Base-by-base conservation (phyloP, 2,888 invertebrate species). In the Acronicta aceris region DNA sequence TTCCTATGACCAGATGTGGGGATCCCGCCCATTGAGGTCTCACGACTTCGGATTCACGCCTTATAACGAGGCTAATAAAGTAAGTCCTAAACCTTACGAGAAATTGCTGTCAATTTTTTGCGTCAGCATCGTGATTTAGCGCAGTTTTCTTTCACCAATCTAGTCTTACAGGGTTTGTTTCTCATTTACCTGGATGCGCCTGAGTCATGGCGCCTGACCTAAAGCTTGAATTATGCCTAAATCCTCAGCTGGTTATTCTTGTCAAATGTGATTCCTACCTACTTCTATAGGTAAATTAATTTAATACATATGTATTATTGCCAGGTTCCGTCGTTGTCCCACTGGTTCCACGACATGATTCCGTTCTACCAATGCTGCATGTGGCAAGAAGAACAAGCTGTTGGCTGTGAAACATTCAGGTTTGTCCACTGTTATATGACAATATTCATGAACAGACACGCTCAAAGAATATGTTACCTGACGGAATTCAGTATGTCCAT, bases 1-100 rank as follows among this genome's bases (percentile, higher is more conserved):
- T 89, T 98, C 99, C 0, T 98, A 98, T 76, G 99, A 99, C 89
- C 98, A 99, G 82, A 98, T 98, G 95, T 98, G 98, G 97, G 99
- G 99, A 3, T 99, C 99, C 0, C 95, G 97, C 51, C 98, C 98
- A 0, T 96, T 96, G 51, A 95, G 98, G 53, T 97, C 97, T 1
- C 98, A 99, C 85, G 98, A 99, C 86, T 96, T 98, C 54, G 99
- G 99, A 27, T 97, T 97, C 77, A 96, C 98, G 70, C 99, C 99
- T 3, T 99, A 98, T 96, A 97, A 98, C 84, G 98, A 99, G 87
- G 98, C 98, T 43, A 98, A 98, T 86, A 98, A 99, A 95, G 97
- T 98, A 65, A 33, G 30, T 5, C 8, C 8, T 5, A n/a, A 40
- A n/a, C 0, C 9, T 7, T 7, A 27, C 1, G 1, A 27, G 7